These are phyloP conservation scores for Phrynocephalus vlangalii DNA, from an alignment of 2,797 vertebrate species.

Conservation along the genomic window DNA sequence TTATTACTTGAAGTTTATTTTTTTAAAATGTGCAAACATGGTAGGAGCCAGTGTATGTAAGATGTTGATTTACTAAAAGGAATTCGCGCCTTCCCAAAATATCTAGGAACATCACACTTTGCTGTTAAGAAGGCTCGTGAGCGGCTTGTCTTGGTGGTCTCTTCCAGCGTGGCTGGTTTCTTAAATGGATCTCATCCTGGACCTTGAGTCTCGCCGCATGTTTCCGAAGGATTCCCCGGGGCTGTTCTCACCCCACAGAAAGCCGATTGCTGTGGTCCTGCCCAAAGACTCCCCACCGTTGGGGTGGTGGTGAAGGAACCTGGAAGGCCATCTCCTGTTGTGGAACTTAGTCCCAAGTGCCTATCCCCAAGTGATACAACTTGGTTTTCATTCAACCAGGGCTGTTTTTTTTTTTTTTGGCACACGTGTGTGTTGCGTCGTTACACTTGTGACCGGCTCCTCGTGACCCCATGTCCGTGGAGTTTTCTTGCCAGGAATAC, in stretches of 20 bases:
- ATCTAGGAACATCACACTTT: background rate
- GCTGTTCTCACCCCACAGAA: background rate
- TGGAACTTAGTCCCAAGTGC: no score
- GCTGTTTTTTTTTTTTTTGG: no score
- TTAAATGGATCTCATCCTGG: background rate
- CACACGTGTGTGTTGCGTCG: no score
- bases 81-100: constrained; percentile 32
- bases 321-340: no score
- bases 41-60: background rate
- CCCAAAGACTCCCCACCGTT: no score
- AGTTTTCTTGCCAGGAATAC: no score
- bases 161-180: background rate
- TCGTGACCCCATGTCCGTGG: no score
- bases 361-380: no score
- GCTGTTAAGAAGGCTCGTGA: constrained; percentile 13
- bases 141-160: background rate
- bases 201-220: accelerated
- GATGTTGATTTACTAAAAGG: background rate
- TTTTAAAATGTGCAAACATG: constrained; percentile 21
- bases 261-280: background rate
- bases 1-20: constrained; percentile 7
- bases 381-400: no score
- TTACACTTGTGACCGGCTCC: no score
- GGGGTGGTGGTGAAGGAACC: no score
- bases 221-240: background rate